These are phyloP conservation scores for Athripsodes cinereus DNA, from an alignment of 2,888 invertebrate genomes.

Conservation along the genomic window DNA sequence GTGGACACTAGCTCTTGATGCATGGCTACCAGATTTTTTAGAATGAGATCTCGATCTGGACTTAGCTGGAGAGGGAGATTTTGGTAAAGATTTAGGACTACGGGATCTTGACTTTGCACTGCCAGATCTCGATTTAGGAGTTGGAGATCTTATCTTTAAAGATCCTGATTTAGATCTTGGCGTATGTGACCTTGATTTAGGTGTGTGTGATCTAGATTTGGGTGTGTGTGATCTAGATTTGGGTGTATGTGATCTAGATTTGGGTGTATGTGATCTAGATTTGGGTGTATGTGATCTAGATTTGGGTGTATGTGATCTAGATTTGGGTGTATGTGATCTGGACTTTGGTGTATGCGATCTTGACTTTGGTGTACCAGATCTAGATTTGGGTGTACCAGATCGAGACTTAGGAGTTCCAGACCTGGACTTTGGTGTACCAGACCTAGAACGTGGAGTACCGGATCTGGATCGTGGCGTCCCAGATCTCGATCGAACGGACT, in stretches of 20 bases:
- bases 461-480: slow-evolving; percentile 25
- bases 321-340: slow-evolving; percentile 28
- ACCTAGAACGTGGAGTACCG: slow-evolving; percentile 29
- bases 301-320: slow-evolving; percentile 29
- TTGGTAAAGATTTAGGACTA: slow-evolving; percentile 29
- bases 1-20: slow-evolving; percentile 27
- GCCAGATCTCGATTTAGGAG: slow-evolving; percentile 26
- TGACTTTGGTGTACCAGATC: slow-evolving; percentile 31
- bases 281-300: slow-evolving; percentile 23
- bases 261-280: slow-evolving; percentile 27
- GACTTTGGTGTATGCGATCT: slow-evolving; percentile 29
- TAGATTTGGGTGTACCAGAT: slow-evolving; percentile 25
- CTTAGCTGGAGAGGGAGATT: slow-evolving; percentile 29
- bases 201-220: slow-evolving; percentile 26
- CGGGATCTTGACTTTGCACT: slow-evolving; percentile 31
- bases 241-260: slow-evolving; percentile 31
- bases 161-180: slow-evolving; percentile 21
- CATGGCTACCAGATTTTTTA: slow-evolving; percentile 19
- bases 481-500: slow-evolving; percentile 31
- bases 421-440: slow-evolving; percentile 27
- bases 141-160: slow-evolving; percentile 27
- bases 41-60: slow-evolving; percentile 32
- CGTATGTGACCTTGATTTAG: slow-evolving; percentile 30
- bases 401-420: slow-evolving; percentile 27
- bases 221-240: slow-evolving; percentile 28